Conservation (phyloP, 2,888 invertebrate genomes). For the Yponomeuta sedellus region DNA sequence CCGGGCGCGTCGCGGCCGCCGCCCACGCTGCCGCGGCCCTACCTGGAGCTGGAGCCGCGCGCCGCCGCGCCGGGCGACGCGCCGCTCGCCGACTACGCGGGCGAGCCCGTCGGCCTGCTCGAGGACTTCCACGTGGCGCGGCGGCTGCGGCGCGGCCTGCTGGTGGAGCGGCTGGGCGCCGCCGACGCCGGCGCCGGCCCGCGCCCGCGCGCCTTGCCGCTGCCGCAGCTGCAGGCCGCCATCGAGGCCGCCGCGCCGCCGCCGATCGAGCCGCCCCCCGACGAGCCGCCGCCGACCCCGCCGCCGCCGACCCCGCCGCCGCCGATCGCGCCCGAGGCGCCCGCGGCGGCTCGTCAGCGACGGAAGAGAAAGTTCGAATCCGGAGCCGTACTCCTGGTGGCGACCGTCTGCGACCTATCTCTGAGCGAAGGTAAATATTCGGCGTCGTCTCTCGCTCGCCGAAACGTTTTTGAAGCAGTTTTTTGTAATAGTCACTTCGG, state of each 20-base stretch:
- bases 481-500: too few relatives aligned
- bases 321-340: constrained; percentile 27
- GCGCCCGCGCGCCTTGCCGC: constrained; percentile 29
- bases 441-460: too few relatives aligned
- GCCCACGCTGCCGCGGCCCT: constrained; percentile 27
- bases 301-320: constrained; percentile 12
- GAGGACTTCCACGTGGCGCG: constrained; percentile 27
- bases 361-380: not conserved
- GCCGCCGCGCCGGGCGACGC: constrained; percentile 28
- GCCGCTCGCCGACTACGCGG: not conserved
- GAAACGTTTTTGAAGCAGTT: too few relatives aligned
- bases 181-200: constrained; percentile 33
- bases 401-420: not conserved
- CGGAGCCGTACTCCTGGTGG: constrained; percentile 4
- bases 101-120: constrained; percentile 19
- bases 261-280: constrained; percentile 70
- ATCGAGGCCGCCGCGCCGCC: constrained; percentile 46
- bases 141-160: constrained; percentile 38
- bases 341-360: constrained; percentile 22
- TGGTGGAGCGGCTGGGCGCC: constrained; percentile 46
- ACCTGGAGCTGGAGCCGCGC: constrained; percentile 63
- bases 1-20: constrained; percentile 39
- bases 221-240: constrained; percentile 54
- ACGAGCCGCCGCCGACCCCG: constrained; percentile 34
- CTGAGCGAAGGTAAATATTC: not conserved